Percentiles rank a stretch among this genome's conserved stretches.
Evolutionary conservation across 1,140 invertebrate species (phyloP).

Genomic region (Drepana arcuata): DNA sequence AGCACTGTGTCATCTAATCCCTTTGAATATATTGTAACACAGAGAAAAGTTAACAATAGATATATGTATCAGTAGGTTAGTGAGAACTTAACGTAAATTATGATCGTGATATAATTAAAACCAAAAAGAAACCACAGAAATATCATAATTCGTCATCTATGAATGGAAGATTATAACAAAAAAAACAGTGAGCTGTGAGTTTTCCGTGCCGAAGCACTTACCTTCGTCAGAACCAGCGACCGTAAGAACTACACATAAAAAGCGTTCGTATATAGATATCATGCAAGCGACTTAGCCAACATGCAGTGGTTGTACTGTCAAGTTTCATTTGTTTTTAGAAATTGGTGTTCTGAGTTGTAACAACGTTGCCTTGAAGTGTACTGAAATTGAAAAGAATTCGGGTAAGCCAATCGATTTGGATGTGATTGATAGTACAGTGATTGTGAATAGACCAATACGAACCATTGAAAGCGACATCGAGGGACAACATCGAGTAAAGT

Average conservation of each 20-base stretch:
- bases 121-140: too few species aligned
- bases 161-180: too few species aligned
- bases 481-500: conserved; percentile 61
- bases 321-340: conserved; percentile 19
- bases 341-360: conserved; percentile 30
- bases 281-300: conserved; percentile 58
- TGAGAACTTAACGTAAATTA: too few species aligned
- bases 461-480: conserved; percentile 69
- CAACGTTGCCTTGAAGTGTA: conserved; percentile 30
- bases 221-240: conserved; percentile 19
- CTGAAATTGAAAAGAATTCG: conserved; percentile 23
- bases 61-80: too few species aligned
- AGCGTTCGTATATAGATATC: conserved; percentile 52
- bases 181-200: too few species aligned
- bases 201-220: conserved; percentile 26
- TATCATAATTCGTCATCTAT: too few species aligned
- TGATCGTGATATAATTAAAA: too few species aligned
- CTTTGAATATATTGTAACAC: too few species aligned
- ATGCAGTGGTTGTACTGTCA: conserved; percentile 54
- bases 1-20: too few species aligned
- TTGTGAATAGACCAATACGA: conserved; percentile 61
- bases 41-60: too few species aligned
- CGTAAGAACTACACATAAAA: conserved; percentile 61
- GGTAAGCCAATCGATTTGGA: conserved; percentile 29
- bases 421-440: conserved; percentile 48